A percentile compares a stretch with the other conserved stretches of the same genome.
Evolutionary conservation across 2,113 vertebrate genomes (phyloP).

Genomic region (Microcebus jonahi): DNA sequence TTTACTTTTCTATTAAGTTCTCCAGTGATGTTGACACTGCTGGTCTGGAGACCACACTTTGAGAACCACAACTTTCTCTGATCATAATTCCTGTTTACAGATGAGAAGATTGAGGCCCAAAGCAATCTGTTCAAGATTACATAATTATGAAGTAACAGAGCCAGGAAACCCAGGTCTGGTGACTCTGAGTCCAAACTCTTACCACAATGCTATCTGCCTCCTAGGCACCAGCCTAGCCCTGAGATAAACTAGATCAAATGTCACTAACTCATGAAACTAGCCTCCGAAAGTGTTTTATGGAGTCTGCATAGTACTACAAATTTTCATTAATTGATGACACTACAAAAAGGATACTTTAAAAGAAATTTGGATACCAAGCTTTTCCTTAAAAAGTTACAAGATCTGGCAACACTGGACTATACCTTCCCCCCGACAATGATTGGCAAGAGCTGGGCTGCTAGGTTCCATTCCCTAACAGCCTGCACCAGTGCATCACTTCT

Average conservation of each 20-base stretch:
- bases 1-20: slow-evolving; percentile 18
- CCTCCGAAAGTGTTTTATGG: neutral
- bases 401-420: neutral
- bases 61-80: neutral
- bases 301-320: neutral
- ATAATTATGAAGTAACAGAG: neutral
- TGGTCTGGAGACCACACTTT: neutral
- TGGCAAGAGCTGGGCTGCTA: neutral
- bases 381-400: neutral
- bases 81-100: slow-evolving; percentile 9
- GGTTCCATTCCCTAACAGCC: neutral
- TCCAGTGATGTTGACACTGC: neutral
- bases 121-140: neutral
- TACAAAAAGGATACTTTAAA: slow-evolving; percentile 7
- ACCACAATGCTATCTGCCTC: neutral
- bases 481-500: neutral
- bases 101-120: neutral
- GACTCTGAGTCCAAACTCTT: neutral
- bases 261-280: neutral
- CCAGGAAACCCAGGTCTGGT: neutral
- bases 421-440: neutral
- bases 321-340: neutral
- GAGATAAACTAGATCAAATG: neutral
- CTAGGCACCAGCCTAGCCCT: neutral
- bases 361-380: neutral